Conservation (phyloP, 2,888 invertebrate genomes). For the Apodemia zela region DNA sequence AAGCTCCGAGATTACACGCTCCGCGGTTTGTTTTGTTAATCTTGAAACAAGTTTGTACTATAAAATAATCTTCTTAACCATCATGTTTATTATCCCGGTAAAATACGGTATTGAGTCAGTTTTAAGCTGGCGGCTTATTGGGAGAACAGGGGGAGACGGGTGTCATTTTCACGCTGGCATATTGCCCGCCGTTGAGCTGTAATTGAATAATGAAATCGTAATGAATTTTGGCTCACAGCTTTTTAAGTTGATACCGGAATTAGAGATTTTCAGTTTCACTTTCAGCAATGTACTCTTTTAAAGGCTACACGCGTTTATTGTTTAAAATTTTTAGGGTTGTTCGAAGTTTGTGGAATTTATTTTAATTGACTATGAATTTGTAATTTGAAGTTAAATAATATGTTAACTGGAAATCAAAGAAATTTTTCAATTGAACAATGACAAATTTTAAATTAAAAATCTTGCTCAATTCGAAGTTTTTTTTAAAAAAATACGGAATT, state of each 20-base stretch:
- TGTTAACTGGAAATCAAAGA: too few species aligned
- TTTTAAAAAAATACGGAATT: too few species aligned
- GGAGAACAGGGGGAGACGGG: constrained; percentile 38
- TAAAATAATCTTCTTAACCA: constrained; percentile 43
- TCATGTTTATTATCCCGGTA: constrained; percentile 53
- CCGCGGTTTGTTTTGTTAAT: constrained; percentile 52
- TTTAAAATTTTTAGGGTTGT: too few species aligned
- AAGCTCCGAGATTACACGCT: constrained; percentile 29
- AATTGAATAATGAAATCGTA: constrained; percentile 69
- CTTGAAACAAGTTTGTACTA: constrained; percentile 53
- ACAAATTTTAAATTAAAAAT: too few species aligned
- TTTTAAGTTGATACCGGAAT: constrained; percentile 43
- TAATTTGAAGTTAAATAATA: too few species aligned
- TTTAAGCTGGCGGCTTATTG: constrained; percentile 35
- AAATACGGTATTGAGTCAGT: constrained; percentile 40
- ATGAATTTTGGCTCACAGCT: constrained; percentile 48
- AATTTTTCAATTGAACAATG: too few species aligned
- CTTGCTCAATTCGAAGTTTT: too few species aligned
- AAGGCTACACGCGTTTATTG: neutral
- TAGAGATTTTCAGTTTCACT: constrained; percentile 7
- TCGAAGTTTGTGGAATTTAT: too few species aligned
- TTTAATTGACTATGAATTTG: too few species aligned
- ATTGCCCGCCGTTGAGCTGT: constrained; percentile 54
- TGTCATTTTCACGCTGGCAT: constrained; percentile 64
- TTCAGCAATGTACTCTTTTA: neutral